Evolutionary conservation across 2,888 invertebrate species (phyloP), one percentile per base, ranked within the genome.

Genomic region (Hirtodrosophila trivittata): DNA sequence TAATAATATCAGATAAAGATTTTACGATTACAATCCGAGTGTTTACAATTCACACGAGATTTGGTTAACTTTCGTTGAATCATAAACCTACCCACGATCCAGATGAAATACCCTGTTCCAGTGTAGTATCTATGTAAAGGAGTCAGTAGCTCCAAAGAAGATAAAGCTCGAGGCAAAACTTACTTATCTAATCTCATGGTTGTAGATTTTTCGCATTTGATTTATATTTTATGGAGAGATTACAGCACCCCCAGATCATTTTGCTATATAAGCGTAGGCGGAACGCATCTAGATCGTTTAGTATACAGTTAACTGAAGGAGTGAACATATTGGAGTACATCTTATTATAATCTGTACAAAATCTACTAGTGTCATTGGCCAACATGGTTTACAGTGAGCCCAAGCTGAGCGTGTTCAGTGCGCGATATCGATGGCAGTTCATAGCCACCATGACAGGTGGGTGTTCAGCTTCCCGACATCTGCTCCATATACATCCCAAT

Each of bases 401-500:
- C 14, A 68, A 72, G 54, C 8, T 45, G 9, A 71, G 47, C 33
- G 32, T 80, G 16, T 65, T 83, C 5, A 80, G 49, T 60, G 66
- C 69, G 33, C 63, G 84, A 0, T 80, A 55, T 43, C 80, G 84
- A 3, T 75, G 81, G 72, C 82, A 83, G 43, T 16, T 77, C 16
- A 63, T 83, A 37, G 80, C 86, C 60, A 86, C 86, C n/a, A 65
- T 83, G 68, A 70, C 77, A 64, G 86, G 82, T 83, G 39, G 49
- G 78, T 75, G 12, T 16, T 10, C 9, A 0, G 7, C 8, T 9
- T 1, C 21, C 21, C 18, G 6, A 8, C 6, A 5, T 26, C 10
- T n/a, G 7, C 1, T 55, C 10, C 1, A 0, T 13, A n/a, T n/a
- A 10, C 2, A 2, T 21, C 5, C n/a, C n/a, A n/a, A n/a, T n/a